These are phyloP conservation scores for Helicolenus hilgendorfi DNA, from an alignment of 2,797 vertebrate genomes.

Conservation along the genomic window DNA sequence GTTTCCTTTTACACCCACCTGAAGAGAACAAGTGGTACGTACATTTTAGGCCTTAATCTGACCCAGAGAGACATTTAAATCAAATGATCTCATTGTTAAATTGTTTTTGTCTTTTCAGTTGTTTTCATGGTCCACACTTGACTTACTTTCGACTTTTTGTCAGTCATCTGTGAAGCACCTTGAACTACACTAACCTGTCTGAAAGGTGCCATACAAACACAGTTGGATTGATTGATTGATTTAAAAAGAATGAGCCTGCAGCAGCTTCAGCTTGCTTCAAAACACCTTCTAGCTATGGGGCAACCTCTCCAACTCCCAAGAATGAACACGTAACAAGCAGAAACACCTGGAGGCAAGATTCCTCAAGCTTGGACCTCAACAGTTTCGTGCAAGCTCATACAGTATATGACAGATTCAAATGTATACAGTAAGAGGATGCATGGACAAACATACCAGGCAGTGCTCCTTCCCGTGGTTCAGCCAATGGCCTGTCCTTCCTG, in stretches of 20 bases:
- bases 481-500: conserved; percentile 96
- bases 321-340: background rate
- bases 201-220: too few species aligned
- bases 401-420: background rate
- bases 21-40: conserved; percentile 1
- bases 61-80: background rate
- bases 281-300: background rate
- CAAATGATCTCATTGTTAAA: too few species aligned
- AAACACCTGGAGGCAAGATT: background rate
- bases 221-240: too few species aligned
- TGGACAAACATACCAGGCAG: conserved; percentile 90
- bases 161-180: too few species aligned
- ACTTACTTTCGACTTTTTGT: too few species aligned
- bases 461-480: conserved; percentile 97
- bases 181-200: background rate
- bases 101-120: too few species aligned
- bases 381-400: background rate
- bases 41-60: background rate
- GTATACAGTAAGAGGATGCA: background rate
- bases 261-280: background rate
- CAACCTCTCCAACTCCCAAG: background rate
- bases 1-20: conserved; percentile 97
- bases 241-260: background rate
- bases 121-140: background rate
- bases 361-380: background rate